Evolutionary conservation across 1,140 invertebrate species (phyloP), one percentile per base, ranked within the genome.

Genomic region (Goniozus legneri): DNA sequence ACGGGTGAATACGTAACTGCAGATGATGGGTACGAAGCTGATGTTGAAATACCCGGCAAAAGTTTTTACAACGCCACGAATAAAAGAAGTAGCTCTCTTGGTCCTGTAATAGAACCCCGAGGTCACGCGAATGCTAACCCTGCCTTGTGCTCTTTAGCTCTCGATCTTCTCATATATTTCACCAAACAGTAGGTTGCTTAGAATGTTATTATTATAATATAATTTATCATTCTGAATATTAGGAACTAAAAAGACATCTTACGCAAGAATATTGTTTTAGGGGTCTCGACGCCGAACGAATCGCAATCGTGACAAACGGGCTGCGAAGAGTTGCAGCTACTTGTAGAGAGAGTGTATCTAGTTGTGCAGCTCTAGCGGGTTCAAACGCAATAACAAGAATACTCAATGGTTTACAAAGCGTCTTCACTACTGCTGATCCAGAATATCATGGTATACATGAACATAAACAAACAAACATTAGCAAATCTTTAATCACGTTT

Each of bases 11-110:
- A 79, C 31, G 57, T 79, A 3, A 77, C 78, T 2, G 80, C 79
- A 6, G 83, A 84, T 51, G 82, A 84, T 65, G 84, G 83, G 8
- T 84, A 84, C 39, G 79, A 80, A 35, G 79, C 77, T 2, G 79
- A 80, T 43, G 61, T 78, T 30, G 79, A 80, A 58, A 47, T 77
- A 13, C 70, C 68, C 21, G 64, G 64, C 10, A 62, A 54, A 50
- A 64, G 38, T 50, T 35, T 41, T 20, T 4, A 10, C 4, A 62
- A 50, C 20, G 38, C 33, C 20, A 44, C 50, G 20, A 41, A 43
- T 0, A 73, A 71, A 15, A 64, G 54, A 35, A 55, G 37, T 15
- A 67, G 56, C 44, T 49, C 58, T 0, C 44, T 62, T 3, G 56
- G 56, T 15, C 56, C 52, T 2, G 44, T 60, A 8, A 39, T 58